These are phyloP conservation scores for Gallinago media DNA, from an alignment of 2,113 vertebrate species.

Conservation along the genomic window DNA sequence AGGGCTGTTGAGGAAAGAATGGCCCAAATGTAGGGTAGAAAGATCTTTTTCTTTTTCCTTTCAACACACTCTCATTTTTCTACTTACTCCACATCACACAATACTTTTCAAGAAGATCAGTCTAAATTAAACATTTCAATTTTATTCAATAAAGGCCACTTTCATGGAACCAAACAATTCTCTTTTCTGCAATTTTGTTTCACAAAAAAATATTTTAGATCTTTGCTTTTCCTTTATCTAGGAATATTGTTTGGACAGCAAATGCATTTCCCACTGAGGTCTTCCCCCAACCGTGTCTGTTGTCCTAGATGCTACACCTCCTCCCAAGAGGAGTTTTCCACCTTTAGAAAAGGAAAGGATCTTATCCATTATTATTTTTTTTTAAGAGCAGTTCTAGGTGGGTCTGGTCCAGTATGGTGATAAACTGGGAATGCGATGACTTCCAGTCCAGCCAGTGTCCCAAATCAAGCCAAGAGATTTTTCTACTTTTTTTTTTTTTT, in stretches of 20 bases:
- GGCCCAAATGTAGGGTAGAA: background rate
- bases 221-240: background rate
- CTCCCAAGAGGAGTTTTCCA: background rate
- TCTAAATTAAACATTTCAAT: background rate
- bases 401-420: background rate
- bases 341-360: background rate
- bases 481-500: background rate
- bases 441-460: background rate
- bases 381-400: background rate
- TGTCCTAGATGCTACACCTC: too few species aligned
- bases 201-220: background rate
- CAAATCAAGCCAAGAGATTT: background rate
- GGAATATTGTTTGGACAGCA: background rate
- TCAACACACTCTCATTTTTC: background rate
- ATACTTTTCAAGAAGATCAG: background rate
- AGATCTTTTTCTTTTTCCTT: background rate
- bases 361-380: background rate
- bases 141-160: background rate
- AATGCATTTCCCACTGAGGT: background rate
- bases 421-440: fast-evolving
- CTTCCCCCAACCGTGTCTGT: background rate
- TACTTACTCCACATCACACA: background rate
- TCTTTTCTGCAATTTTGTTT: background rate
- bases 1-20: background rate
- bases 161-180: background rate